Percentiles rank a stretch among this genome's conserved stretches.
Conservation (phyloP, 1,140 invertebrate genomes). For the Drosophila sproati region DNA sequence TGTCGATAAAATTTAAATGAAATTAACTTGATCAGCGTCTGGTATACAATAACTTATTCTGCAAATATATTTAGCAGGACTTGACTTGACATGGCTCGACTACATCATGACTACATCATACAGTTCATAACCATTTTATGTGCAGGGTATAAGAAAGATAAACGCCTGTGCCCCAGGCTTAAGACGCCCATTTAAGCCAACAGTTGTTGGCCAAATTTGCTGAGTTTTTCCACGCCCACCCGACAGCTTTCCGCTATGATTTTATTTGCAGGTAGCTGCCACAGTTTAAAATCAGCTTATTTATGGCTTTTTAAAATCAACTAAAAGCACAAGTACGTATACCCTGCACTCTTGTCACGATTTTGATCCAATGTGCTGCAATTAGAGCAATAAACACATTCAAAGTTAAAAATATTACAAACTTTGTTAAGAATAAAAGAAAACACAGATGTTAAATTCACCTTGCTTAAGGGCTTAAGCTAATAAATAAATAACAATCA, state of each 20-base stretch:
- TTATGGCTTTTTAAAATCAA: slow-evolving; percentile 19
- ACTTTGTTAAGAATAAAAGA: too few species aligned
- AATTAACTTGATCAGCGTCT: too few species aligned
- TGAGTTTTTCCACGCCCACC: slow-evolving; percentile 47
- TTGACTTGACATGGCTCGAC: too few species aligned
- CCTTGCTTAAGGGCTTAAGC: too few species aligned
- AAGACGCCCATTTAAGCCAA: slow-evolving; percentile 39
- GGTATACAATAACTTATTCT: too few species aligned
- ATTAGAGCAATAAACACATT: too few species aligned
- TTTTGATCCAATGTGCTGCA: background rate
- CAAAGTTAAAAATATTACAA: background rate
- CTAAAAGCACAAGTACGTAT: background rate
- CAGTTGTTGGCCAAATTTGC: slow-evolving; percentile 43
- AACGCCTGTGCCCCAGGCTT: slow-evolving; percentile 42
- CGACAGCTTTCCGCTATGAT: slow-evolving; percentile 29
- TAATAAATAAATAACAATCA: too few species aligned
- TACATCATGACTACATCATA: too few species aligned
- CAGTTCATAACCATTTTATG: too few species aligned
- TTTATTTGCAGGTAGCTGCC: slow-evolving; percentile 33
- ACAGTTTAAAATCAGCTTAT: slow-evolving; percentile 35
- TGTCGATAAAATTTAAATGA: too few species aligned
- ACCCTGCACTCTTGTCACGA: slow-evolving; percentile 9
- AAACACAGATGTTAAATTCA: too few species aligned
- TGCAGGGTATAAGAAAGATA: background rate
- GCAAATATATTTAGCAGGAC: too few species aligned